phyloP scores from a whole-genome alignment of 2,113 vertebrate species.

The Phyllostomus hastatus region DNA sequence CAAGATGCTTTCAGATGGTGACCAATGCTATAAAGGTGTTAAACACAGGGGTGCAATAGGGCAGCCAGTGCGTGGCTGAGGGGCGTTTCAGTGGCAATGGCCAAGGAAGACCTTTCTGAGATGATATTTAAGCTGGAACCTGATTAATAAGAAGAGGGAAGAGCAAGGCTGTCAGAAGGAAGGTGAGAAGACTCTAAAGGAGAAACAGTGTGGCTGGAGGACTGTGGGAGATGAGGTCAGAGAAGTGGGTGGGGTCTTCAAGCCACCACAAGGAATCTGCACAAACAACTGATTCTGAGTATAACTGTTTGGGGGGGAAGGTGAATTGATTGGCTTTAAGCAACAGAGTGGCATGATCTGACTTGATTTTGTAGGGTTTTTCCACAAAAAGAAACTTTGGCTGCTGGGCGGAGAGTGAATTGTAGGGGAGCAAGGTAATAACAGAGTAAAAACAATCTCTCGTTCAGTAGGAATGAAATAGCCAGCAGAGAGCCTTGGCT shows the following conservation, averaged over 20 bases:
- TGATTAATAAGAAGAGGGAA: neutral
- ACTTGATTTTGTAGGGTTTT: neutral
- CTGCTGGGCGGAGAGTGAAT: neutral
- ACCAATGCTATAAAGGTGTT: neutral
- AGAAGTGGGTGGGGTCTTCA: neutral
- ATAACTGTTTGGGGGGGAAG: too few species aligned
- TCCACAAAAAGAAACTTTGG: neutral
- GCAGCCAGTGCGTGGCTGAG: neutral
- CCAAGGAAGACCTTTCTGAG: neutral
- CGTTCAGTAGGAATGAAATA: neutral
- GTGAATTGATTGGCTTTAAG: neutral
- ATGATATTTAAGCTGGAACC: neutral
- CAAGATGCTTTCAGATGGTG: neutral
- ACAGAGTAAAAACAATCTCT: neutral
- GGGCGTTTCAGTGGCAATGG: rapidly evolving
- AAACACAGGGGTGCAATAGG: neutral
- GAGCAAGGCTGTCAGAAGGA: neutral
- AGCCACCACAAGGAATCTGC: neutral
- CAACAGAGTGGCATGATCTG: neutral
- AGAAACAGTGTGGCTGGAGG: neutral
- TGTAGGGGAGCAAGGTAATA: neutral
- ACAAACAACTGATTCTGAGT: neutral
- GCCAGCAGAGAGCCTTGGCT: neutral
- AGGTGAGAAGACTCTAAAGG: neutral
- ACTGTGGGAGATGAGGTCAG: neutral